phyloP scores from a whole-genome alignment of 64 coral and sea anemone genomes.

The Hydrozoanthus tunicans region DNA sequence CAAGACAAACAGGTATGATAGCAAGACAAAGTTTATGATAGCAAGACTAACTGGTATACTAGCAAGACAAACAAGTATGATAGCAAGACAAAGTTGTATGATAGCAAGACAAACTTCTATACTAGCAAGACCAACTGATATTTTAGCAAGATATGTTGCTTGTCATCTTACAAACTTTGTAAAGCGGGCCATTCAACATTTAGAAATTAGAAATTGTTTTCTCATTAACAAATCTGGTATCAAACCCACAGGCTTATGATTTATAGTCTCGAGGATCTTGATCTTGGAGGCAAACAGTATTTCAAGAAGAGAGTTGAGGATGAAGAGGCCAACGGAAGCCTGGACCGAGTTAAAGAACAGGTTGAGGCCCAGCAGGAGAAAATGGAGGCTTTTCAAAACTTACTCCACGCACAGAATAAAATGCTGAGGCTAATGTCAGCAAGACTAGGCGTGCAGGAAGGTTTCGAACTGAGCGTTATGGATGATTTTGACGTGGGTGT shows the following conservation, averaged over 20 bases:
- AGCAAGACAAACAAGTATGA: too few species aligned
- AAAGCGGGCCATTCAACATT: background rate
- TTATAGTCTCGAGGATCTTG: background rate
- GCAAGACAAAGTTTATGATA: too few species aligned
- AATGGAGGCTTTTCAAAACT: background rate
- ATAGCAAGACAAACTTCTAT: too few species aligned
- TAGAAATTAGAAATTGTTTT: background rate
- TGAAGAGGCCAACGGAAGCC: background rate
- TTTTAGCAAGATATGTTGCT: too few species aligned
- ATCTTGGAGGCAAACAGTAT: background rate
- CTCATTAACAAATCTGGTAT: too few species aligned
- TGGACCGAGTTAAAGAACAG: background rate
- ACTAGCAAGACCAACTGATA: too few species aligned
- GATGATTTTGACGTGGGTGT: background rate
- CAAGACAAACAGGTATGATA: too few species aligned
- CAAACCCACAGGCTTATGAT: background rate
- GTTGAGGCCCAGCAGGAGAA: background rate
- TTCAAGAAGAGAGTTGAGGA: background rate
- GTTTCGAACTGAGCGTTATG: background rate
- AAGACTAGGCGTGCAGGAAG: background rate
- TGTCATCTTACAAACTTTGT: background rate
- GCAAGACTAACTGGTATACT: too few species aligned
- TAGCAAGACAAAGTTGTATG: too few species aligned
- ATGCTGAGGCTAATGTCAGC: constrained; percentile 14
- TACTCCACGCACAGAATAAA: constrained; percentile 1